Conservation (phyloP, 1,140 invertebrate species). For the Chelonus insularis region DNA sequence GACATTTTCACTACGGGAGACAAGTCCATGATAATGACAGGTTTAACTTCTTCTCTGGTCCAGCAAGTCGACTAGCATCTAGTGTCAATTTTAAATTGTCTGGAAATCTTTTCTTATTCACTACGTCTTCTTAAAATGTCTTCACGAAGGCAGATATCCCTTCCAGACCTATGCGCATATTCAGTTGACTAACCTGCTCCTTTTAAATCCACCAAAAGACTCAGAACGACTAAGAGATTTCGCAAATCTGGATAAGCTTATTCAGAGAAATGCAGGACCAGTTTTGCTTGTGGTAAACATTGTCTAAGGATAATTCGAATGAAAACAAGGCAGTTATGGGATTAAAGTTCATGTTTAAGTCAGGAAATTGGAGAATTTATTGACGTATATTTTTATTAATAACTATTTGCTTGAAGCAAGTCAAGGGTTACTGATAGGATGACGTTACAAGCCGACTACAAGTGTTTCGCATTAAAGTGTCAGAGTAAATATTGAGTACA, state of each 20-base stretch:
- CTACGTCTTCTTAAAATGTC: too few relatives aligned
- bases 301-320: constrained; percentile 19
- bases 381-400: constrained; percentile 48
- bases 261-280: background rate
- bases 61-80: constrained; percentile 25
- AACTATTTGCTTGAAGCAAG: constrained; percentile 55
- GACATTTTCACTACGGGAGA: constrained; percentile 51
- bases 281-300: background rate
- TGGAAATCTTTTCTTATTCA: too few relatives aligned
- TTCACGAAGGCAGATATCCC: too few relatives aligned
- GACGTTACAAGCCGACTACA: constrained; percentile 58
- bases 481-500: constrained; percentile 37
- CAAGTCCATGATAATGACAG: constrained; percentile 43
- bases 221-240: background rate
- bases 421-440: constrained; percentile 37
- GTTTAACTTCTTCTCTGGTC: constrained; percentile 38
- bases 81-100: constrained; percentile 41
- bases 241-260: constrained; percentile 20
- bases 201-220: too few relatives aligned
- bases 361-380: background rate
- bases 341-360: background rate
- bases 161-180: too few relatives aligned
- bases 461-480: constrained; percentile 58
- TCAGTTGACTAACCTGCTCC: too few relatives aligned
- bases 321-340: background rate